phyloP scores from a whole-genome alignment of 2,797 vertebrate species.

The Pygocentrus nattereri region DNA sequence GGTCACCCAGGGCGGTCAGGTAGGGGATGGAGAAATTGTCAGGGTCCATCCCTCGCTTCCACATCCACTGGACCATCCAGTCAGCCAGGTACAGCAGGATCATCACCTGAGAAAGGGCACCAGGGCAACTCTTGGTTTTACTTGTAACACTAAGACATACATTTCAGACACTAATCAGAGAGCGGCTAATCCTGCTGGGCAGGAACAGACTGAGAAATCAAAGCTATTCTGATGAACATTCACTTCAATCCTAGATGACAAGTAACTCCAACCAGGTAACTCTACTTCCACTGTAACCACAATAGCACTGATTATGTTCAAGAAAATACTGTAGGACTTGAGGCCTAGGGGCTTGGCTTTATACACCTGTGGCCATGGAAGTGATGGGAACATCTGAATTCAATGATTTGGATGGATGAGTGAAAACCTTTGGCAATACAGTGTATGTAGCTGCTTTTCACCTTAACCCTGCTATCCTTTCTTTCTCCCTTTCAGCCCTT shows the following conservation, averaged over 20 bases:
- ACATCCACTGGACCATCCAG: conserved; percentile 99
- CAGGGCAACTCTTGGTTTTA: not conserved
- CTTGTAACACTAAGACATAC: not conserved
- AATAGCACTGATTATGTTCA: not conserved
- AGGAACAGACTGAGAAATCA: conserved; percentile 13
- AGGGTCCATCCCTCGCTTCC: conserved; percentile 93
- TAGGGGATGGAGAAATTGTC: conserved; percentile 99
- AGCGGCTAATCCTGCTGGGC: conserved; percentile 15
- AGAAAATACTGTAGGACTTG: not conserved
- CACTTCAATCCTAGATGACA: not conserved
- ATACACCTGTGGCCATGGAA: too few relatives aligned
- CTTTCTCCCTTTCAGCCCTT: not conserved
- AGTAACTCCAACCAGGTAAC: not conserved
- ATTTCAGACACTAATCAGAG: conserved; percentile 19
- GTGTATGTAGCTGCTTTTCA: not conserved
- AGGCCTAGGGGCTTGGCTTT: too few relatives aligned
- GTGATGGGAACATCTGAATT: too few relatives aligned
- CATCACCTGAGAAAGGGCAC: conserved; percentile 82
- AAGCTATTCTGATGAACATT: conserved; percentile 11
- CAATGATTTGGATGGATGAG: too few relatives aligned
- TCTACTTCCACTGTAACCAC: not conserved
- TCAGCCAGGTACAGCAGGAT: conserved; percentile 97
- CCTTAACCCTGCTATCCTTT: not conserved
- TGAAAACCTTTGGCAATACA: too few relatives aligned
- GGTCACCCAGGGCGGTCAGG: conserved; percentile 95